Conservation (phyloP, 2,888 invertebrate genomes). For the Callyntrura guangdongensis region DNA sequence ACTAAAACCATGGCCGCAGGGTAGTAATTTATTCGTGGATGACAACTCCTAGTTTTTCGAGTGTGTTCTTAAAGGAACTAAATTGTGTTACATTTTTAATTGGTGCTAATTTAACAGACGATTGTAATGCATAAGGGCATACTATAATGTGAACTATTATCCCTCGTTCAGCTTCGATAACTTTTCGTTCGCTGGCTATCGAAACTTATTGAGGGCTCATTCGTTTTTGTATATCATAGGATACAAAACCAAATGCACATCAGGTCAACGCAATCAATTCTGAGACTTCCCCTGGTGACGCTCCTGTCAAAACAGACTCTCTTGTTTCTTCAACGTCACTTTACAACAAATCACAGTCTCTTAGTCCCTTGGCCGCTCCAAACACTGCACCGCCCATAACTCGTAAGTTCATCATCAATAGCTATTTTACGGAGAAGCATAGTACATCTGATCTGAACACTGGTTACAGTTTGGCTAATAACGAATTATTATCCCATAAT, state of each 20-base stretch:
- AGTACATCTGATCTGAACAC: neutral
- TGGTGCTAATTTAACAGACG: no score
- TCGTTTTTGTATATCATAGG: conserved; percentile 59
- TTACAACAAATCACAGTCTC: conserved; percentile 81
- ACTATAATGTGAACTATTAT: no score
- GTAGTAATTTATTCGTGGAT: no score
- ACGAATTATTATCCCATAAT: conserved; percentile 1
- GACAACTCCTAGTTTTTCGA: no score
- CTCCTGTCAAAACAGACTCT: conserved; percentile 80
- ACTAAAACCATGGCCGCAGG: no score
- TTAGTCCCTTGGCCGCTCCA: conserved; percentile 80
- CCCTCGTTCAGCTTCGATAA: no score
- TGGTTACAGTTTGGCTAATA: neutral
- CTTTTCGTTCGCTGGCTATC: neutral
- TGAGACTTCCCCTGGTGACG: conserved; percentile 79
- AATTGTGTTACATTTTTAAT: no score
- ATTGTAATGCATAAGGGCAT: no score
- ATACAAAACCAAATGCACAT: conserved; percentile 79
- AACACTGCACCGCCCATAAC: conserved; percentile 50
- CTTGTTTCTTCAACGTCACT: conserved; percentile 83
- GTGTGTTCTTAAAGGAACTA: no score
- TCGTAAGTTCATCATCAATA: conserved; percentile 19
- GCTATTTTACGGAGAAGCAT: no score
- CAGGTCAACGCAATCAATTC: conserved; percentile 79
- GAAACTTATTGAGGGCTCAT: no score